A percentile compares a stretch with the other conserved stretches of the same genome.
Evolutionary conservation across 2,797 vertebrate genomes (phyloP).

Genomic region (Spheniscus humboldti): DNA sequence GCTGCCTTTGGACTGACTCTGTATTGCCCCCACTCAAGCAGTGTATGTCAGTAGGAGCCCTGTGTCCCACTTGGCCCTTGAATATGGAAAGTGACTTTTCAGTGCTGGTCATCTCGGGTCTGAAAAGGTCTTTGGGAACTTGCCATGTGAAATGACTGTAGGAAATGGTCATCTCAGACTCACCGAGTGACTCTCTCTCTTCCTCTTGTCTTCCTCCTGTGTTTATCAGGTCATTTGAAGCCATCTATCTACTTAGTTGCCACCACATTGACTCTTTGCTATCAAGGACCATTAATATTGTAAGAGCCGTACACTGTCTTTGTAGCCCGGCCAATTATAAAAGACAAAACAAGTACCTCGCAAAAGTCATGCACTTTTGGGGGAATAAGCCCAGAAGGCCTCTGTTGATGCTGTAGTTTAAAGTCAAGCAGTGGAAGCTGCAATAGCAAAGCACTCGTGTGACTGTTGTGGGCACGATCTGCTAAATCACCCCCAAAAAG

Average conservation of each 20-base stretch:
- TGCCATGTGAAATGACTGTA: neutral
- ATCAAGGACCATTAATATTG: conserved; percentile 13
- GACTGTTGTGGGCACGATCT: neutral
- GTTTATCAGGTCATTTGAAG: conserved; percentile 14
- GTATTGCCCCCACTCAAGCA: neutral
- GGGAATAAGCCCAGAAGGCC: neutral
- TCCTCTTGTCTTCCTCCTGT: neutral
- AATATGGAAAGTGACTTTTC: neutral
- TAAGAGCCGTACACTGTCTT: neutral
- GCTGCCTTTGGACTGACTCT: neutral
- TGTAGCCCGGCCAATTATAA: neutral
- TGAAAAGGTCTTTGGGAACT: neutral
- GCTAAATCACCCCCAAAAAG: neutral
- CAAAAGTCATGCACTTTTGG: neutral
- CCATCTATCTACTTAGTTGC: neutral
- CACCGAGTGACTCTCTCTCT: neutral
- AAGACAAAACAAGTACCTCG: neutral
- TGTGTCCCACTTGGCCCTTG: neutral
- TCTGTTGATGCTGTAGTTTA: neutral
- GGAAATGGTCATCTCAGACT: neutral
- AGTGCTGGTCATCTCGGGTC: neutral
- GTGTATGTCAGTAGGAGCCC: neutral
- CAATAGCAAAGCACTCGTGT: neutral
- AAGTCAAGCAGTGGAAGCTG: neutral
- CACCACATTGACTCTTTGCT: neutral